phyloP scores from a whole-genome alignment of 2,113 vertebrate species.

The Microtus pennsylvanicus region DNA sequence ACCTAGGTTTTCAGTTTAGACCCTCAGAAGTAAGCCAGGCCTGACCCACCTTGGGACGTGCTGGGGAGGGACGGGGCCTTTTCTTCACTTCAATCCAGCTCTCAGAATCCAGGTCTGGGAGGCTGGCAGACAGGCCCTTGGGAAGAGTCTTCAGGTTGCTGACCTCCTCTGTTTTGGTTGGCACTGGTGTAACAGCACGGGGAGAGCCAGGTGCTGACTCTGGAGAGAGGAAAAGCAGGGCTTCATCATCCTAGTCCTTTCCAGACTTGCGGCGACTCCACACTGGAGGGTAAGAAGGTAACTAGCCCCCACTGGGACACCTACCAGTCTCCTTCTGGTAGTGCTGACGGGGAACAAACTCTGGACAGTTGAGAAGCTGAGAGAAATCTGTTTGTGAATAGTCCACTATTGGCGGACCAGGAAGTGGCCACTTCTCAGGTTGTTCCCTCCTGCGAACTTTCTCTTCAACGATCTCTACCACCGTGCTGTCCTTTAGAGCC shows the following conservation, averaged over 20 bases:
- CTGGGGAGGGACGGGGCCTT: slow-evolving; percentile 94
- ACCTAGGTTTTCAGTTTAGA: background rate
- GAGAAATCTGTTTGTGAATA: slow-evolving; percentile 95
- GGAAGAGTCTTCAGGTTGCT: slow-evolving; percentile 97
- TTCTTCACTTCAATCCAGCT: slow-evolving; percentile 99
- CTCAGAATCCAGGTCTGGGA: slow-evolving; percentile 97
- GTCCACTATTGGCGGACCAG: slow-evolving; percentile 91
- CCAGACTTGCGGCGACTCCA: background rate
- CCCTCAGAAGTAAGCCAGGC: background rate
- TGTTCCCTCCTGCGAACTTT: slow-evolving; percentile 96
- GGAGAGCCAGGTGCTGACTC: slow-evolving; percentile 91
- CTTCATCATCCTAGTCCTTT: background rate
- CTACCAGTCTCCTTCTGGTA: slow-evolving; percentile 92
- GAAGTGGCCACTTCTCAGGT: slow-evolving; percentile 96
- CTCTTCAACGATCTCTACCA: slow-evolving; percentile 96
- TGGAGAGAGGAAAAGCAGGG: slow-evolving; percentile 65
- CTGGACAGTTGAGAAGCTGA: slow-evolving; percentile 97
- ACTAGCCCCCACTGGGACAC: background rate
- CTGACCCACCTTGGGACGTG: slow-evolving; percentile 91
- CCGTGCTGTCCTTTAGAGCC: slow-evolving; percentile 97
- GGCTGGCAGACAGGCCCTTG: slow-evolving; percentile 97
- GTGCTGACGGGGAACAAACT: slow-evolving; percentile 95
- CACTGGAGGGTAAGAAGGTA: background rate
- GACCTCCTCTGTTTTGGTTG: slow-evolving; percentile 91
- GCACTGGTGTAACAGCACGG: slow-evolving; percentile 86